These are phyloP conservation scores for Drosophila borborema DNA, from an alignment of 2,888 invertebrate species.

Conservation along the genomic window DNA sequence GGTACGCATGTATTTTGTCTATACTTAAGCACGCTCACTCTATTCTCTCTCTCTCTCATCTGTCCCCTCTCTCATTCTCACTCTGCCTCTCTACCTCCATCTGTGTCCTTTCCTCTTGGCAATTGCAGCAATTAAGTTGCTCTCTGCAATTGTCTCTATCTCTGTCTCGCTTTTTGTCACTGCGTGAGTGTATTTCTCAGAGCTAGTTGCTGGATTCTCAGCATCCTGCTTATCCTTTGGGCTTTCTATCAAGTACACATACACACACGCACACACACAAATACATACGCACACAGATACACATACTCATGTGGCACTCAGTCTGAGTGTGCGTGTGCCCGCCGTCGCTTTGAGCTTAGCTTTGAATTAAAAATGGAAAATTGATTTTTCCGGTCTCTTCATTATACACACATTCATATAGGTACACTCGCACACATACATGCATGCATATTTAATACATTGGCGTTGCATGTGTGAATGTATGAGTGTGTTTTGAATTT, in stretches of 20 bases:
- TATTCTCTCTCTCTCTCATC: neutral
- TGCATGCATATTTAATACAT: conserved; percentile 19
- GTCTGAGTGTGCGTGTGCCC: conserved; percentile 23
- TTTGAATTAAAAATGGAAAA: conserved; percentile 84
- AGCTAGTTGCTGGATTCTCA: conserved; percentile 64
- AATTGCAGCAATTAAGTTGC: neutral
- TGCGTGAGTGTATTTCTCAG: conserved; percentile 11
- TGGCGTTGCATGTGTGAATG: conserved; percentile 5
- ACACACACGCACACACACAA: conserved; percentile 24
- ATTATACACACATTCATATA: conserved; percentile 56
- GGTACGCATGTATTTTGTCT: conserved; percentile 61
- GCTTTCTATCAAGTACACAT: conserved; percentile 49
- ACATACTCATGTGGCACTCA: conserved; percentile 1
- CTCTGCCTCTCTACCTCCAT: neutral
- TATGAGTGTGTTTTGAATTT: conserved; percentile 36
- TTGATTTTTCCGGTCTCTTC: conserved; percentile 83
- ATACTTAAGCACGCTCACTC: conserved; percentile 26
- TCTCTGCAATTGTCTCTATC: conserved; percentile 10
- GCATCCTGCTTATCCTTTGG: conserved; percentile 79
- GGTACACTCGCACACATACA: conserved; percentile 12
- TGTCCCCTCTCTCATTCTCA: neutral
- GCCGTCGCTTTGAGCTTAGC: conserved; percentile 55
- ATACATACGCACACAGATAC: conserved; percentile 14
- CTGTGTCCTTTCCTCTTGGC: conserved; percentile 2
- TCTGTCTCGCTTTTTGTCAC: conserved; percentile 18